Percentiles rank a stretch among this genome's conserved stretches.
Evolutionary conservation across 2,888 invertebrate species (phyloP).

Genomic region (Acrobasis repandana): DNA sequence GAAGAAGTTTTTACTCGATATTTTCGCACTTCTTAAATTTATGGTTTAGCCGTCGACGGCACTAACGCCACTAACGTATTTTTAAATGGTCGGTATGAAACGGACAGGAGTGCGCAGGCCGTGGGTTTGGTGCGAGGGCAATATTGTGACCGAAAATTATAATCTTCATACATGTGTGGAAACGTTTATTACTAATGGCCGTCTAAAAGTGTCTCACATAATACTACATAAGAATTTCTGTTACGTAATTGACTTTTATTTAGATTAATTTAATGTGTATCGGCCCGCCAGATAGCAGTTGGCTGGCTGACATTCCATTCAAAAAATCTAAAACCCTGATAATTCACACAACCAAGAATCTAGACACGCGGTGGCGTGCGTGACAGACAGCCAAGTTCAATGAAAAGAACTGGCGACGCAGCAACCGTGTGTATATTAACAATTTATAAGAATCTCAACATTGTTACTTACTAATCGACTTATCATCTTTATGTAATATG

Average conservation of each 20-base stretch:
- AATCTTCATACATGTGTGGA: constrained; percentile 49
- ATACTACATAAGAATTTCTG: constrained; percentile 54
- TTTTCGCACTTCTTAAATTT: constrained; percentile 26
- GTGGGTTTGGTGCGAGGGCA: constrained; percentile 26
- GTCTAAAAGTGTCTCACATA: constrained; percentile 47
- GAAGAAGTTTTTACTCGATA: constrained; percentile 21
- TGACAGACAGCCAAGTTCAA: too few species aligned
- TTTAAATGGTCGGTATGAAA: constrained; percentile 29
- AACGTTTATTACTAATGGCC: constrained; percentile 52
- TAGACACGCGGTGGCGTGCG: too few species aligned
- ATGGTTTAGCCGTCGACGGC: constrained; percentile 24
- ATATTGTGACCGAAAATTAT: constrained; percentile 45
- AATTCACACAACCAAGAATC: constrained; percentile 4
- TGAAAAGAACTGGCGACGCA: too few species aligned
- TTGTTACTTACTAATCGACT: too few species aligned
- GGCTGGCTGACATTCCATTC: constrained; percentile 40
- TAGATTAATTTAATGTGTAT: constrained; percentile 49
- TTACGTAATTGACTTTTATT: constrained; percentile 49
- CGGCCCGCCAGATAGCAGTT: constrained; percentile 38
- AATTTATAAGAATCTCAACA: too few species aligned
- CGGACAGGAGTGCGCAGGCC: constrained; percentile 24
- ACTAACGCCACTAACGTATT: constrained; percentile 29
- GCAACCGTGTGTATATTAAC: too few species aligned
- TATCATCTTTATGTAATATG: too few species aligned
- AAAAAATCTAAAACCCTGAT: constrained; percentile 29